phyloP scores from a whole-genome alignment of 2,113 vertebrate genomes.

The Saccopteryx bilineata region DNA sequence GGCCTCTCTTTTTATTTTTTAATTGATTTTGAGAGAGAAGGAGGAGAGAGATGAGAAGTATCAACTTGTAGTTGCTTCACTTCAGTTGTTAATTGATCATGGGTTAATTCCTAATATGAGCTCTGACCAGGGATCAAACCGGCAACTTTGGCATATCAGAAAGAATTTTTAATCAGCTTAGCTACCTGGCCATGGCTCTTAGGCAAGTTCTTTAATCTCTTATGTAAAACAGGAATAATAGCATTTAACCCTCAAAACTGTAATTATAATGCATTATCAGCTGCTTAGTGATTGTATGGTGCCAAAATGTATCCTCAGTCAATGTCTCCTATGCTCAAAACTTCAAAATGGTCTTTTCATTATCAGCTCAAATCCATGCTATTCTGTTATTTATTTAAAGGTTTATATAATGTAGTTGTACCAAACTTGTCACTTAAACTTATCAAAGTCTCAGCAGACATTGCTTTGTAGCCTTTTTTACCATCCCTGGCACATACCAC shows the following conservation, averaged over 20 bases:
- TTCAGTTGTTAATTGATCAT: no score
- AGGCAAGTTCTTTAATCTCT: background rate
- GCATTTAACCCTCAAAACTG: background rate
- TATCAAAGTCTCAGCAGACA: constrained; percentile 35
- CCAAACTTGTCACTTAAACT: background rate
- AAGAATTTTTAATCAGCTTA: no score
- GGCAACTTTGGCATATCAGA: no score
- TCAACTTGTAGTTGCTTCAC: no score
- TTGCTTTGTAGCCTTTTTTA: constrained; percentile 20
- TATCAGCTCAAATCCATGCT: background rate
- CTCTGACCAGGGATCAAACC: no score
- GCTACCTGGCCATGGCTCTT: background rate
- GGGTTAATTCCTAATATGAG: no score
- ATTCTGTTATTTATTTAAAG: background rate
- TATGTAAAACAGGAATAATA: background rate
- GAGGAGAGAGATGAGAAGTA: no score
- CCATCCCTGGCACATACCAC: background rate
- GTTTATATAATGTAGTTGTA: background rate
- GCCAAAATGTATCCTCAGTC: background rate
- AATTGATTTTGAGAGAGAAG: no score
- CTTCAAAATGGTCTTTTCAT: background rate
- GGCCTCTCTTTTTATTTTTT: no score
- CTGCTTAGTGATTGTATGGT: background rate
- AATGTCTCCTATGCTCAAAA: background rate
- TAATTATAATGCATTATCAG: background rate